phyloP scores from a whole-genome alignment of 2,113 vertebrate species.

The Lophotis ruficrista region DNA sequence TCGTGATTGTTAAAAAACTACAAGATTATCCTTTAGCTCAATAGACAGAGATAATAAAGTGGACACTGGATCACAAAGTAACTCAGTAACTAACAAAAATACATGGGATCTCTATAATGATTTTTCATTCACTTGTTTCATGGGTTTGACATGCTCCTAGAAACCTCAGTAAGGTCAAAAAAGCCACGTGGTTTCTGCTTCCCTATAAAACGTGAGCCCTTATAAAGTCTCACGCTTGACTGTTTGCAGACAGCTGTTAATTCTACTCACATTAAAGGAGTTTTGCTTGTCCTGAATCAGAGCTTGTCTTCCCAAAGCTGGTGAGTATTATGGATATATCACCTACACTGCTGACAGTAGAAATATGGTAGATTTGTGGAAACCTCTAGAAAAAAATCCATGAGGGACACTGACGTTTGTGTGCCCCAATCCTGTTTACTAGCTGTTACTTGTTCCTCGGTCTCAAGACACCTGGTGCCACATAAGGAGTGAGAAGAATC shows the following conservation, averaged over 20 bases:
- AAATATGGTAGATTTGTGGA: neutral
- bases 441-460: neutral
- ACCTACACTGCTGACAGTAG: neutral
- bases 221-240: neutral
- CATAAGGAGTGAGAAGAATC: neutral
- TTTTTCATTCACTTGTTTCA: neutral
- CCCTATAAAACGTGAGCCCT: neutral
- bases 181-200: neutral
- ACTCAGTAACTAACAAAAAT: neutral
- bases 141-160: neutral
- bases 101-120: neutral
- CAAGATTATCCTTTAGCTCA: neutral
- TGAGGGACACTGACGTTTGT: fast-evolving
- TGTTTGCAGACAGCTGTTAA: neutral
- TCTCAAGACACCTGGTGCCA: neutral
- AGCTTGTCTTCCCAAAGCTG: neutral
- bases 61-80: neutral
- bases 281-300: neutral
- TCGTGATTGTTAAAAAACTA: neutral
- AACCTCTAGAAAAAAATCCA: neutral
- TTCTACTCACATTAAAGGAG: neutral
- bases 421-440: neutral
- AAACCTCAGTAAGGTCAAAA: neutral
- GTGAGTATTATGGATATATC: neutral
- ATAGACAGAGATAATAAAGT: neutral